These are phyloP conservation scores for Cavia porcellus DNA, from an alignment of 2,113 vertebrate genomes.

Conservation along the genomic window DNA sequence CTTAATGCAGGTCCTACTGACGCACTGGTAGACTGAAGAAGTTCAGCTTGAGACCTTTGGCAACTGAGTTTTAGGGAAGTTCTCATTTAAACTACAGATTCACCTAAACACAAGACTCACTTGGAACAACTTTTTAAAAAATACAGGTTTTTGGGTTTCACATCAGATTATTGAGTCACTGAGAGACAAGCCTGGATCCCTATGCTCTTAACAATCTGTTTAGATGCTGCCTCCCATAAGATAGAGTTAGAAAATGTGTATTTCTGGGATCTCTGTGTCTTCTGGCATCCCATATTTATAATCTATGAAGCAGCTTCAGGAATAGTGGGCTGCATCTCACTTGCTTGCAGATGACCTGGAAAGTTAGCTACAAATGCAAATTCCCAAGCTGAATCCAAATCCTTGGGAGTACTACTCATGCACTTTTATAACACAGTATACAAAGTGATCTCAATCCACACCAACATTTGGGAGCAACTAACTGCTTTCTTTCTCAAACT, in stretches of 20 bases:
- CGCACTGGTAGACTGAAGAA: not conserved
- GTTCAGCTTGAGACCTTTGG: not conserved
- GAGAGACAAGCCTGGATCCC: not conserved
- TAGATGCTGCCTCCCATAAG: not conserved
- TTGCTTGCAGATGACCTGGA: not conserved
- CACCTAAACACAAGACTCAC: not conserved
- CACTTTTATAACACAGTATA: not conserved
- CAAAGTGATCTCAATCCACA: not conserved
- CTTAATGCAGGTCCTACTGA: not conserved
- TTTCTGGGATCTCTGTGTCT: not conserved
- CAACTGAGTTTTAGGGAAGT: not conserved
- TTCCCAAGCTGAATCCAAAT: not conserved
- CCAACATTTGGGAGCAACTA: not conserved
- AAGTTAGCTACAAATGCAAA: not conserved
- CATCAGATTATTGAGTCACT: not conserved
- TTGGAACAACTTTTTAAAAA: not conserved
- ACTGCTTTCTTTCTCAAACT: not conserved
- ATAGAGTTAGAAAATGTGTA: not conserved
- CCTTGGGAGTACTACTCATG: fast-evolving
- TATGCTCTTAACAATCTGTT: not conserved
- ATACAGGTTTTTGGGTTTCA: not conserved
- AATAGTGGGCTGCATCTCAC: not conserved
- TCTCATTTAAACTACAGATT: not conserved
- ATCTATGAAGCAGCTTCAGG: not conserved
- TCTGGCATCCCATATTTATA: not conserved